Conservation (phyloP, 2,888 invertebrate species). For the Cephalotes varians region DNA sequence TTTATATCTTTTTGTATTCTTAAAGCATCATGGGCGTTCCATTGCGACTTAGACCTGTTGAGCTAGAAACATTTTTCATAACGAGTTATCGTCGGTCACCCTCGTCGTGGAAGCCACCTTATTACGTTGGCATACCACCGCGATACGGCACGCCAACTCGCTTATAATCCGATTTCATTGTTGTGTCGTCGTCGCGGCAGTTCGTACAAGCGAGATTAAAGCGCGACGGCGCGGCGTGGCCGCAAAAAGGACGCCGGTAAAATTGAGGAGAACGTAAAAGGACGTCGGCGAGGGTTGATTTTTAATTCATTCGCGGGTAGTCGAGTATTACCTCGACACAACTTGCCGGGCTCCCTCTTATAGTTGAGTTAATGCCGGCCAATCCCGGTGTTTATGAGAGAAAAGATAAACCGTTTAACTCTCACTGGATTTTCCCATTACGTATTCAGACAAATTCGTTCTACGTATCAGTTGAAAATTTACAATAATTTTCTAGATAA, state of each 20-base stretch:
- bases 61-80: constrained; percentile 20
- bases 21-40: neutral
- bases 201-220: constrained; percentile 75
- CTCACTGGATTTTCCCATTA: neutral
- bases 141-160: constrained; percentile 76
- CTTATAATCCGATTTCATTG: constrained; percentile 77
- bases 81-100: neutral
- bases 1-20: neutral
- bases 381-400: neutral
- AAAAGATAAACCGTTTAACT: constrained; percentile 27
- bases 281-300: constrained; percentile 35
- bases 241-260: constrained; percentile 30
- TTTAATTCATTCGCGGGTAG: constrained; percentile 45
- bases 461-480: neutral
- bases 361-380: constrained; percentile 4
- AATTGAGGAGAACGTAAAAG: constrained; percentile 40
- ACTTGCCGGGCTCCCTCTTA: neutral
- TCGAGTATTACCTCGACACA: constrained; percentile 15
- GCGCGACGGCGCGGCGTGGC: constrained; percentile 30
- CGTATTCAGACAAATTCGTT: neutral
- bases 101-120: constrained; percentile 46
- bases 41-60: constrained; percentile 49
- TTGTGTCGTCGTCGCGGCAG: constrained; percentile 63
- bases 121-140: constrained; percentile 44
- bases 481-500: neutral